phyloP scores from a whole-genome alignment of 2,797 vertebrate species.

The Sebastes itinus region DNA sequence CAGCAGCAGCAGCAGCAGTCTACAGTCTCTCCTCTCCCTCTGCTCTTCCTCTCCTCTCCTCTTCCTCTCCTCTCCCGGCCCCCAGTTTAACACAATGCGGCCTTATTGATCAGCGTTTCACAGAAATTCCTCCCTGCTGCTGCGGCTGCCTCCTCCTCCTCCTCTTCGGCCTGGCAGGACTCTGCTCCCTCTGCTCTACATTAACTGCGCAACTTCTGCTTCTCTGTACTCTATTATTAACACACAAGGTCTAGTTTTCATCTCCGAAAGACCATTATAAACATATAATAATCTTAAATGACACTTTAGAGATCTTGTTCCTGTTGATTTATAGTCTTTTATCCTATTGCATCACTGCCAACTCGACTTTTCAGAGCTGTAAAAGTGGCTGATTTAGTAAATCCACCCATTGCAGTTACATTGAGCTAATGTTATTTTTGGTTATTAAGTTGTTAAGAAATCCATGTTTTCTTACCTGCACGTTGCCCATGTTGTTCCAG shows the following conservation, averaged over 20 bases:
- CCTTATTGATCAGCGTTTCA: constrained; percentile 62
- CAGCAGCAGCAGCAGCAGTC: constrained; percentile 19
- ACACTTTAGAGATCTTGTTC: neutral
- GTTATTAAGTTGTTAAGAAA: neutral
- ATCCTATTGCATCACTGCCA: neutral
- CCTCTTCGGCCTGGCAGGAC: neutral
- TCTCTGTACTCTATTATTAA: neutral
- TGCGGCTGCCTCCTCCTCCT: neutral
- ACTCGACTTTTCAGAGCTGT: neutral
- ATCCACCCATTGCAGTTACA: rapidly evolving
- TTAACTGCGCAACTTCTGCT: constrained; percentile 40
- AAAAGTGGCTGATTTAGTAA: neutral
- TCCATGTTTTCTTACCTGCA: constrained; percentile 69
- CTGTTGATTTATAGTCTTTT: neutral
- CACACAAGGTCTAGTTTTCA: neutral
- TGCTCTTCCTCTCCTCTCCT: constrained; percentile 21
- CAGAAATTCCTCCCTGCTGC: constrained; percentile 30
- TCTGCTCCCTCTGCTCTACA: neutral
- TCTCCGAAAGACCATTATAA: neutral
- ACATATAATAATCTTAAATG: rapidly evolving
- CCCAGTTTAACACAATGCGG: constrained; percentile 62
- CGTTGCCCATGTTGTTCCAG: constrained; percentile 79
- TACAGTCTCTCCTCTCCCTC: constrained; percentile 13
- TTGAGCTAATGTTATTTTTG: neutral
- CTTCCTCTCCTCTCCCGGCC: constrained; percentile 61